These are phyloP conservation scores for Rhizoglyphus robini DNA, from an alignment of 1,140 invertebrate genomes.

Conservation along the genomic window DNA sequence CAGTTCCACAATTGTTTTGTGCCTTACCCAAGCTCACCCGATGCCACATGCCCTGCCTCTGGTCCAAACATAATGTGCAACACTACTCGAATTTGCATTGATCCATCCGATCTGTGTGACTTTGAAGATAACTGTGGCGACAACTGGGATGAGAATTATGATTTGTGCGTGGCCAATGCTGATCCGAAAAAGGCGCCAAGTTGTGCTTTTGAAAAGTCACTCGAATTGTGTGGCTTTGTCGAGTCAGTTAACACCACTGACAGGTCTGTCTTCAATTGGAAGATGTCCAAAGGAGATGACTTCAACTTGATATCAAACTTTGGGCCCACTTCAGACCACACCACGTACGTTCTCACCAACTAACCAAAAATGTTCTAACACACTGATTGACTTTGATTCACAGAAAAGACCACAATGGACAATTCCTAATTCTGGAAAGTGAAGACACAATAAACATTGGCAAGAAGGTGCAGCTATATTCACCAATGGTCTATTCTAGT, in stretches of 20 bases:
- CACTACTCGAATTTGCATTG: not conserved
- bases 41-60: not conserved
- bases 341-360: not conserved
- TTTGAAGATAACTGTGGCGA: constrained; percentile 8
- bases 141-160: not conserved
- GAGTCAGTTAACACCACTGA: not conserved
- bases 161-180: not conserved
- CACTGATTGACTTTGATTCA: too few relatives aligned
- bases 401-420: not conserved
- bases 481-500: not conserved
- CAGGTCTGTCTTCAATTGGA: not conserved
- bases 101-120: not conserved
- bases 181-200: not conserved
- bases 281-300: not conserved
- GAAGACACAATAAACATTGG: not conserved
- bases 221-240: not conserved
- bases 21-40: not conserved
- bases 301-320: not conserved
- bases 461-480: not conserved
- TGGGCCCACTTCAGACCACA: not conserved
- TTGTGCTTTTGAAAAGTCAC: not conserved
- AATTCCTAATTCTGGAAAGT: not conserved
- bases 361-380: too few relatives aligned
- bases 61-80: not conserved
- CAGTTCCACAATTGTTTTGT: constrained; percentile 1